Evolutionary conservation across 2,888 invertebrate genomes (phyloP).

Genomic region (Lottia scabra): DNA sequence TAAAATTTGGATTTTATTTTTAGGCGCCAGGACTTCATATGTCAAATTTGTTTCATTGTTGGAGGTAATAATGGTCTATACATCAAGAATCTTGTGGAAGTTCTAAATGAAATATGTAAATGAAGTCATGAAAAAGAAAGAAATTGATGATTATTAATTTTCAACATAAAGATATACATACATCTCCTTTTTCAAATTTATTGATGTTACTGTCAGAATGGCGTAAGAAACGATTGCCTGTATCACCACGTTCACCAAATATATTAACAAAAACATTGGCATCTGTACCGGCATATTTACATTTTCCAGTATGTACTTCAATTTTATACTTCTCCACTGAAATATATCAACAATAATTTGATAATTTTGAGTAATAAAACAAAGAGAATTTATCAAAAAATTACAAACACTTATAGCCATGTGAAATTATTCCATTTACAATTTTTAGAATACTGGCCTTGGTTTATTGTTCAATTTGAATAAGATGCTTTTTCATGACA

Average conservation of each 20-base stretch:
- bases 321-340: conserved; percentile 64
- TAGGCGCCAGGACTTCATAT: no score
- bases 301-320: conserved; percentile 65
- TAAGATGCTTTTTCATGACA: no score
- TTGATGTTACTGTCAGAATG: conserved; percentile 62
- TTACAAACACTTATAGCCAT: no score
- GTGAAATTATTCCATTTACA: no score
- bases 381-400: no score
- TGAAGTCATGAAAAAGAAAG: neutral
- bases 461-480: no score
- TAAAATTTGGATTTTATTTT: no score
- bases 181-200: conserved; percentile 68
- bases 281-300: conserved; percentile 65
- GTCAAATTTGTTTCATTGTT: no score
- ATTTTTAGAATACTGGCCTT: no score
- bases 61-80: neutral
- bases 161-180: conserved; percentile 28
- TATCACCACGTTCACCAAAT: conserved; percentile 67
- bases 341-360: conserved; percentile 19
- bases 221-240: conserved; percentile 61
- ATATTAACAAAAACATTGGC: conserved; percentile 67
- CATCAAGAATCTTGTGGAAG: neutral
- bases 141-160: neutral
- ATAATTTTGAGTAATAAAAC: no score
- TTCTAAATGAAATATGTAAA: neutral